phyloP scores from a whole-genome alignment of 2,797 vertebrate species.

The Sebastes trivittatus region DNA sequence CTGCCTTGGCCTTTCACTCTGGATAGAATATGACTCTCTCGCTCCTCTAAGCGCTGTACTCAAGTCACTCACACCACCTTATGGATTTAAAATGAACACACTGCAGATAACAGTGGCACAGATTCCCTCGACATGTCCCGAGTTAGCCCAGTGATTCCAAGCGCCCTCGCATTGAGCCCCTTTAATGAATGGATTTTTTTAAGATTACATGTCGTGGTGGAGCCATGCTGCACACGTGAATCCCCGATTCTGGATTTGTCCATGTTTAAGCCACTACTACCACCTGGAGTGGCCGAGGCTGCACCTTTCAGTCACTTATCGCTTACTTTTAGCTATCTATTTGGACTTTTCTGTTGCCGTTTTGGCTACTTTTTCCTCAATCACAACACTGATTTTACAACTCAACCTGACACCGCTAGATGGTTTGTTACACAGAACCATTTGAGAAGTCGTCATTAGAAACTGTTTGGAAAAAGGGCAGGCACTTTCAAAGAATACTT shows the following conservation, averaged over 20 bases:
- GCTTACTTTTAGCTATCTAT: background rate
- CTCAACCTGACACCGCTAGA: no score
- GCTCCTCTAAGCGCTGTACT: background rate
- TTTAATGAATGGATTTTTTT: background rate
- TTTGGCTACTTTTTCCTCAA: background rate
- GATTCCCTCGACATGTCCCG: background rate
- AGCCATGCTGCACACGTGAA: background rate
- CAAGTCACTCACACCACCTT: slow-evolving; percentile 35
- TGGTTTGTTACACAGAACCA: no score
- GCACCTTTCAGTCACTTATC: background rate
- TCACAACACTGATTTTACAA: no score
- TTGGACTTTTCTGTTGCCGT: background rate
- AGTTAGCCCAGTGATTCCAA: background rate
- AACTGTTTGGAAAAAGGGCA: no score
- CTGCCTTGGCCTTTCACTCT: slow-evolving; percentile 26
- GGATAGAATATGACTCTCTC: slow-evolving; percentile 45
- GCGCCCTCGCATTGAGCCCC: no score
- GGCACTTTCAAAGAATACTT: no score
- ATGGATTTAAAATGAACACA: slow-evolving; percentile 30
- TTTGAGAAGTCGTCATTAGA: no score
- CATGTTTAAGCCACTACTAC: background rate
- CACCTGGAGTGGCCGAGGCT: background rate
- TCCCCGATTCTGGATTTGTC: background rate
- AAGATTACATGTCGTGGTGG: background rate
- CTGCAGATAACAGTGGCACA: background rate